phyloP scores from a whole-genome alignment of 2,797 vertebrate species.

The Leptodactylus fallax region DNA sequence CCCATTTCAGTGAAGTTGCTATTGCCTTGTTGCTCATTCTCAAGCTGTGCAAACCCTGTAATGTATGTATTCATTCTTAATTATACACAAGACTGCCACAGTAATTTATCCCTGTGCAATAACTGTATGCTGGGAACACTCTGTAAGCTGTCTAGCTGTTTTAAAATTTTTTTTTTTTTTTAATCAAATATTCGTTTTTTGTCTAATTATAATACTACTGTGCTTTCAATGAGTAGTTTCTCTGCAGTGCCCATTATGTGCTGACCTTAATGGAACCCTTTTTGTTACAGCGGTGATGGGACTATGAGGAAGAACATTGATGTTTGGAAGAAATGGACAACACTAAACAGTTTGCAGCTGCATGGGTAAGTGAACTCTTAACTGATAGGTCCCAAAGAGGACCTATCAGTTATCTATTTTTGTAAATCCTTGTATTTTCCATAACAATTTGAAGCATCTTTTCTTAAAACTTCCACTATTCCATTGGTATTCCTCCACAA shows the following conservation, averaged over 20 bases:
- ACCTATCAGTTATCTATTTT: too few relatives aligned
- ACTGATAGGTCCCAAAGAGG: too few relatives aligned
- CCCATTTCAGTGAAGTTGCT: neutral
- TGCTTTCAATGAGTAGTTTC: neutral
- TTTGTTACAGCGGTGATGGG: conserved; percentile 88
- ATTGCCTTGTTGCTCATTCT: neutral
- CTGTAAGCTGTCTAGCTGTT: neutral
- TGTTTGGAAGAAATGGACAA: conserved; percentile 98
- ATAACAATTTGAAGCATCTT: too few relatives aligned
- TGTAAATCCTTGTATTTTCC: too few relatives aligned
- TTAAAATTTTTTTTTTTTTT: too few relatives aligned
- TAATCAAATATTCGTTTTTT: neutral
- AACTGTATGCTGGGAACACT: neutral
- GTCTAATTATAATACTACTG: neutral
- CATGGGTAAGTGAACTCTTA: conserved; percentile 85
- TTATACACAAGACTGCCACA: neutral
- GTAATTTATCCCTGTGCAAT: neutral
- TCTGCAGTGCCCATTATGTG: too few relatives aligned
- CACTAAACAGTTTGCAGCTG: conserved; percentile 93
- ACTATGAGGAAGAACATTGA: conserved; percentile 98
- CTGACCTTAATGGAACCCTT: neutral
- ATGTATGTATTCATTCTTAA: conserved; percentile 12
- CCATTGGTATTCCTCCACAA: too few relatives aligned
- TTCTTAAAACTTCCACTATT: too few relatives aligned
- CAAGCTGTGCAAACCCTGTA: conserved; percentile 5